Evolutionary conservation across 2,888 invertebrate species (phyloP).

Genomic region (Hydriomena furcata): DNA sequence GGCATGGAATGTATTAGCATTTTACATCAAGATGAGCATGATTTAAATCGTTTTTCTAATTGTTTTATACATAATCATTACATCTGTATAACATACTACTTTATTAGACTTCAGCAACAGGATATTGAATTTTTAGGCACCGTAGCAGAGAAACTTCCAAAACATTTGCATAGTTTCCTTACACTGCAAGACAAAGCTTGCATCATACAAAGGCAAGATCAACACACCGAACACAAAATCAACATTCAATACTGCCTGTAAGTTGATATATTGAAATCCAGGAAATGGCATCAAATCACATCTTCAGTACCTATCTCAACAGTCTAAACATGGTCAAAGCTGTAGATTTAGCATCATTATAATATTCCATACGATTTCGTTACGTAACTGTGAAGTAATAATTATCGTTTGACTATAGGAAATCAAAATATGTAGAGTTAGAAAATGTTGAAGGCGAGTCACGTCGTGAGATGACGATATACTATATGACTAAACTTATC

Average conservation of each 20-base stretch:
- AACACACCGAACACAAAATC: too few species aligned
- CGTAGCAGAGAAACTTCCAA: too few species aligned
- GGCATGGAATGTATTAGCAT: conserved; percentile 15
- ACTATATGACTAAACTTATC: conserved; percentile 24
- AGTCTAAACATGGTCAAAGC: conserved; percentile 15
- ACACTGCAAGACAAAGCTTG: background rate
- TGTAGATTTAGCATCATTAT: conserved; percentile 14
- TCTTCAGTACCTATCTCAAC: too few species aligned
- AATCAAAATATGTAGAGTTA: conserved; percentile 40
- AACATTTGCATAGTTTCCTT: too few species aligned
- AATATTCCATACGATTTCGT: conserved; percentile 35
- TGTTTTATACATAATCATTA: too few species aligned
- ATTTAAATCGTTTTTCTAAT: background rate
- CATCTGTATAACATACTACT: too few species aligned
- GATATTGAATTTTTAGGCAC: too few species aligned
- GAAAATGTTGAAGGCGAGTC: conserved; percentile 40
- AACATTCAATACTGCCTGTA: too few species aligned
- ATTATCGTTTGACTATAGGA: conserved; percentile 48
- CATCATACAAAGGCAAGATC: background rate
- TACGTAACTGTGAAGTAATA: conserved; percentile 44
- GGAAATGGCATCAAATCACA: too few species aligned
- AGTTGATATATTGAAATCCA: too few species aligned
- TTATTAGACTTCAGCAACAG: too few species aligned
- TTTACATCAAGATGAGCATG: conserved; percentile 7
- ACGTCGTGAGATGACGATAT: conserved; percentile 41